phyloP scores from a whole-genome alignment of 1,140 invertebrate genomes.

The Maconellicoccus hirsutus region DNA sequence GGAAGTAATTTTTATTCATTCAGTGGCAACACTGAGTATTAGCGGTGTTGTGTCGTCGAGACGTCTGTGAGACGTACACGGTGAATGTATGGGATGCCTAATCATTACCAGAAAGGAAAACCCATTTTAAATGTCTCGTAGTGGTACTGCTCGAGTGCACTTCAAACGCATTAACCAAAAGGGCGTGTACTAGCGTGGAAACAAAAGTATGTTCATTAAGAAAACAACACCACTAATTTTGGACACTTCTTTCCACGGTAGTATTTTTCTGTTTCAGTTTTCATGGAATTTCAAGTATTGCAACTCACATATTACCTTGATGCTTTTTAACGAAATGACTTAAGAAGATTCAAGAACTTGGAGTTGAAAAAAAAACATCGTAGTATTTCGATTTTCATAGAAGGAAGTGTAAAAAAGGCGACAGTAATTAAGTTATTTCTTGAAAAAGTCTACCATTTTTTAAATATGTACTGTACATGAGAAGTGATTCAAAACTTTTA shows the following conservation, averaged over 20 bases:
- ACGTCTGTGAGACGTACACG: conserved; percentile 1
- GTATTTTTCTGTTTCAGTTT: background rate
- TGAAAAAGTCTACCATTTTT: no score
- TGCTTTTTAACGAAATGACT: no score
- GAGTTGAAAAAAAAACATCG: no score
- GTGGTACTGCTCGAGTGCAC: background rate
- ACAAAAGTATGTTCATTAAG: background rate
- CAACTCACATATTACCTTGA: no score
- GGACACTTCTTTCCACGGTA: background rate
- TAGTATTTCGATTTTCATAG: no score
- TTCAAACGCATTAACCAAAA: background rate
- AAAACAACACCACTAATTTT: background rate
- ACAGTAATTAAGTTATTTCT: no score
- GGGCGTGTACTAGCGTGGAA: background rate
- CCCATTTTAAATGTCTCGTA: background rate
- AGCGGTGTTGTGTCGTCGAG: background rate
- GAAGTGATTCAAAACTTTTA: no score
- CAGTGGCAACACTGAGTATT: background rate
- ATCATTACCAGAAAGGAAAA: background rate
- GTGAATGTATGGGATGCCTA: background rate
- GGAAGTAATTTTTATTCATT: no score
- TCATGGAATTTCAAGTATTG: no score
- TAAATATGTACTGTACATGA: no score
- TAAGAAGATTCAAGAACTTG: no score
- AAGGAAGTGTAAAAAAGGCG: no score